Conservation (phyloP, 2,888 invertebrate genomes). For the Ectemnius continuus region DNA sequence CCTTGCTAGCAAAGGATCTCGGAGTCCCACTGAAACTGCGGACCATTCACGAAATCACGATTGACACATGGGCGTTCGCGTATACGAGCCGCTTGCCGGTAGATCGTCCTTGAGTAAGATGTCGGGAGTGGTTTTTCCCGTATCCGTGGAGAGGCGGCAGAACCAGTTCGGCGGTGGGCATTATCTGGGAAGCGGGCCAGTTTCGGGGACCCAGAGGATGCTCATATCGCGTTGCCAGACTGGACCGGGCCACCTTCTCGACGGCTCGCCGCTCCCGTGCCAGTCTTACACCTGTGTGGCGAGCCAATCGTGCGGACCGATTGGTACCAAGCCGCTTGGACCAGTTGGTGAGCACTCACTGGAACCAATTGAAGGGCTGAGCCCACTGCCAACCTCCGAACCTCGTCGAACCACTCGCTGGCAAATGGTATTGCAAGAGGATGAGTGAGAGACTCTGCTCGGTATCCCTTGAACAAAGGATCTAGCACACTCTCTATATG, state of each 20-base stretch:
- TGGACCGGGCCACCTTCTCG: constrained; percentile 1
- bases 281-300: too few species aligned
- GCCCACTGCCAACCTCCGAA: too few species aligned
- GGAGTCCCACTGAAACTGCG: constrained; percentile 9
- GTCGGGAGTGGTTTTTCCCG: constrained; percentile 25
- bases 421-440: too few species aligned
- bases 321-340: too few species aligned
- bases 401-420: too few species aligned
- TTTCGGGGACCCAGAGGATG: background rate
- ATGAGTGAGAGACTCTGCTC: background rate
- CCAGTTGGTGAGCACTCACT: too few species aligned
- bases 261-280: too few species aligned
- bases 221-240: background rate
- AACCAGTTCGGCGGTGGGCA: background rate
- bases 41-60: constrained; percentile 33
- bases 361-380: too few species aligned
- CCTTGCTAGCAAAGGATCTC: constrained; percentile 17
- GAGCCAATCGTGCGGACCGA: too few species aligned
- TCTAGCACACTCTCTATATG: too few species aligned
- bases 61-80: constrained; percentile 15
- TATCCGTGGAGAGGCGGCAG: constrained; percentile 2
- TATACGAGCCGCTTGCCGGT: background rate
- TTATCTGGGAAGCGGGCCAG: constrained; percentile 3
- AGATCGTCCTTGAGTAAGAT: constrained; percentile 1
- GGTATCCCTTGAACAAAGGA: too few species aligned